Percentiles rank a stretch among this genome's conserved stretches.
These are phyloP conservation scores for Notothenia coriiceps DNA, from an alignment of 2,113 vertebrate species.

Conservation along the genomic window DNA sequence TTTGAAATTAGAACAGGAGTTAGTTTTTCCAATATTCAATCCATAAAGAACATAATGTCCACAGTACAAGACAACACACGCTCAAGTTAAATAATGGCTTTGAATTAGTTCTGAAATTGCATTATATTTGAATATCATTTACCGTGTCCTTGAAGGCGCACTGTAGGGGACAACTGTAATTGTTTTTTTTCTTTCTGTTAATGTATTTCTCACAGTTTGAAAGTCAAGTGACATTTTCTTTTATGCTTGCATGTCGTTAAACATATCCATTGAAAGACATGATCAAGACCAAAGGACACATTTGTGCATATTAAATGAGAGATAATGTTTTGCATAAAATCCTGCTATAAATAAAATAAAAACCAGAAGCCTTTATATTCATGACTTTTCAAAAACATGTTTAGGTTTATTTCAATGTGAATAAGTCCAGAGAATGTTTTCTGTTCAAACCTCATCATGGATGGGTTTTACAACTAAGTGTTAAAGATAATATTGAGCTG, in stretches of 20 bases:
- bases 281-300: constrained; percentile 31
- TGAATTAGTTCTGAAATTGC: constrained; percentile 8
- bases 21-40: neutral
- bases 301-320: constrained; percentile 45
- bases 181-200: neutral
- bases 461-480: neutral
- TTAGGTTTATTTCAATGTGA: constrained; percentile 16
- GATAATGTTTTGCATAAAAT: constrained; percentile 21
- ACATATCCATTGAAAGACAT: constrained; percentile 23
- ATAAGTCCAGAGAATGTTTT: constrained; percentile 3
- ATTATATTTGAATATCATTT: constrained; percentile 19
- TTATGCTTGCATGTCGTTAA: constrained; percentile 12
- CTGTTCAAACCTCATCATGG: neutral
- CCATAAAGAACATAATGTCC: neutral
- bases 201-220: constrained; percentile 39
- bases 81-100: neutral
- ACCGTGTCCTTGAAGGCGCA: constrained; percentile 23
- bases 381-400: neutral
- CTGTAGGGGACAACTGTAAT: neutral
- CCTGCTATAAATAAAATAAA: neutral
- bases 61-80: neutral
- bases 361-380: constrained; percentile 14
- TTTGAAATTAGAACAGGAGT: too few species aligned
- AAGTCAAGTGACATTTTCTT: constrained; percentile 50
- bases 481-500: neutral